Evolutionary conservation across 2,888 invertebrate species (phyloP), one percentile per base, ranked within the genome.

Genomic region (Busseola fusca): DNA sequence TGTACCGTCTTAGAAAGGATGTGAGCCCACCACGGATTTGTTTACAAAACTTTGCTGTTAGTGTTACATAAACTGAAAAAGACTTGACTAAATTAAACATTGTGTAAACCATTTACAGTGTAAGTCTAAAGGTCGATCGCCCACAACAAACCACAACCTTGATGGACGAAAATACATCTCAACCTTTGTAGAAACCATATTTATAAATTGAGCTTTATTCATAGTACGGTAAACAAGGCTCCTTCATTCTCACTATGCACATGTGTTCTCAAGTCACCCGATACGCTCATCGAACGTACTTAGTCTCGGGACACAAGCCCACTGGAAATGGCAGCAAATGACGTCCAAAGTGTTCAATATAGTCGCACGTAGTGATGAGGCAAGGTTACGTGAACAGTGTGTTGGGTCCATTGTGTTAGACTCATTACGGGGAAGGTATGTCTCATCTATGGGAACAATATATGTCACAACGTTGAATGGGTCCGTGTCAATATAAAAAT

Each of bases 241-340:
- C 37, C 65, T 64, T 45, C 56, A 50, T 56, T 60, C 60, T 14
- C 30, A 59, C 65, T 78, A 69, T 78, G 57, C 60, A 66, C 66
- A 66, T 18, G 50, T 45, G 52, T 59, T 6, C 63, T 52, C 59
- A 48, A 52, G 71, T 54, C 64, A 76, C 30, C 37, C 54, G 67
- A 58, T 56, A 59, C 56, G 57, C 34, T 52, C 56, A 54, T 75
- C 64, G 54, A 48, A 62, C 76, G 48, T 78, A 81, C 82, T 82
- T 80, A 81, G 66, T 25, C 16, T 25, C 40, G 63, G 52, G 65
- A 64, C 78, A 40, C 48, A 45, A 77, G 65, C 57, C 57, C 45
- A 45, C 72, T 69, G 50, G 65, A 56, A 67, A 57, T 52, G 48
- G 64, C 60, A 66, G 54, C 64, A 42, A 80, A 48, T 37, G 58